phyloP scores from a whole-genome alignment of 2,888 invertebrate genomes.

The Zeuzera pyrina region DNA sequence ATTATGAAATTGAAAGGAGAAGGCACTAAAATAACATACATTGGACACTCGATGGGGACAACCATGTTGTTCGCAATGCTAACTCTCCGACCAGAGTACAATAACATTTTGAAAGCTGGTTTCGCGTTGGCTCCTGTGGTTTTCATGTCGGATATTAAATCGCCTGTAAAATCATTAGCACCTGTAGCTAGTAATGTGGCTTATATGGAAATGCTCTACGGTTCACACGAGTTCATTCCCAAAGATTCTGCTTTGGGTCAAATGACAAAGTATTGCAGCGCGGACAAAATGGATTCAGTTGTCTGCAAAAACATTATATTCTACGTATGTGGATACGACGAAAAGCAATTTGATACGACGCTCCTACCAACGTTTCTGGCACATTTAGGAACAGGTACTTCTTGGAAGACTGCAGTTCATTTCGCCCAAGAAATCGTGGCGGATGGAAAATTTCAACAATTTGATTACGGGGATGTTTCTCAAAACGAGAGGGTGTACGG shows the following conservation, averaged over 20 bases:
- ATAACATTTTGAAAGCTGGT: constrained; percentile 75
- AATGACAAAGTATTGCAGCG: constrained; percentile 72
- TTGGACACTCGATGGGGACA: constrained; percentile 95
- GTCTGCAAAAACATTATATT: constrained; percentile 83
- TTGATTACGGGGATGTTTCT: constrained; percentile 77
- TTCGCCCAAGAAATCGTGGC: constrained; percentile 73
- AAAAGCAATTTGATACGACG: constrained; percentile 77
- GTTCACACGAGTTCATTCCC: constrained; percentile 81
- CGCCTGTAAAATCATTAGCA: constrained; percentile 78
- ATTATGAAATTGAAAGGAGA: constrained; percentile 41
- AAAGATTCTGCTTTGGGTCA: constrained; percentile 72
- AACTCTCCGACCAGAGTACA: constrained; percentile 77
- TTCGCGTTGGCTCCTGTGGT: constrained; percentile 81
- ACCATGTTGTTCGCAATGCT: constrained; percentile 83
- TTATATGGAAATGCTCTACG: constrained; percentile 75
- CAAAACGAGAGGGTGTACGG: constrained; percentile 74
- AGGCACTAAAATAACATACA: constrained; percentile 71
- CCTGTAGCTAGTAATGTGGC: constrained; percentile 74
- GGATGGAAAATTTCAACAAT: constrained; percentile 74
- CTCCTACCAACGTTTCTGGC: constrained; percentile 78
- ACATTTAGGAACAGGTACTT: constrained; percentile 83
- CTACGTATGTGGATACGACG: constrained; percentile 80
- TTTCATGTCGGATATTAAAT: constrained; percentile 75
- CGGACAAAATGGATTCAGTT: constrained; percentile 56
- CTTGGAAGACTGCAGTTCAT: constrained; percentile 81